A percentile compares a stretch with the other conserved stretches of the same genome.
phyloP scores from a whole-genome alignment of 1,140 invertebrate genomes.

The Neodiprion lecontei region DNA sequence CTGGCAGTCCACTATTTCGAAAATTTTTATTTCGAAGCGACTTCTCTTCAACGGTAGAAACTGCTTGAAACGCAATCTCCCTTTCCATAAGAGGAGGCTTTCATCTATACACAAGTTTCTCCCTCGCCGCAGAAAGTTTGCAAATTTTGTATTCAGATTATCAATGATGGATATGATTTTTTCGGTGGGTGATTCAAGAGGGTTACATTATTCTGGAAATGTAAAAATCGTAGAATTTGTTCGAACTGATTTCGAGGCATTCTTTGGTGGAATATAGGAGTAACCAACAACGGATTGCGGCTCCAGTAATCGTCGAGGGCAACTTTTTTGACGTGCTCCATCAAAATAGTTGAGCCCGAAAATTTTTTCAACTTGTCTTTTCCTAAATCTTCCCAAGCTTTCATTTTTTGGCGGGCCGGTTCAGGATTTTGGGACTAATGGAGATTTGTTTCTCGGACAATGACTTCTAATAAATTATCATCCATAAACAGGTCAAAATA shows the following conservation, averaged over 20 bases:
- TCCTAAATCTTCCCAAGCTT: too few species aligned
- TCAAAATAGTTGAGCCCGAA: too few species aligned
- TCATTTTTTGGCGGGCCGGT: too few species aligned
- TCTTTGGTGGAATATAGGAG: conserved; percentile 9
- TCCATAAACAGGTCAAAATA: too few species aligned
- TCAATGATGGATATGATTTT: not conserved
- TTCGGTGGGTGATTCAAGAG: too few species aligned
- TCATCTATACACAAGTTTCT: conserved; percentile 29
- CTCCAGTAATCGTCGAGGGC: conserved; percentile 38
- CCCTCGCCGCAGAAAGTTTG: conserved; percentile 28
- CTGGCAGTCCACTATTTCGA: conserved; percentile 34
- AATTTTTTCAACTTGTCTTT: too few species aligned
- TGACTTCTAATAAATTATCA: too few species aligned
- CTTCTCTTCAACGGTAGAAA: conserved; percentile 39
- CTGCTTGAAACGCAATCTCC: conserved; percentile 37
- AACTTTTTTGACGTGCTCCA: conserved; percentile 15
- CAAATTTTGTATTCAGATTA: conserved; percentile 29
- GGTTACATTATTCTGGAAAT: too few species aligned
- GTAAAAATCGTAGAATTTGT: too few species aligned
- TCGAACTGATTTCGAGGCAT: conserved; percentile 34
- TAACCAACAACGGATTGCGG: not conserved
- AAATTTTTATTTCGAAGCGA: conserved; percentile 9
- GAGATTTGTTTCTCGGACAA: too few species aligned
- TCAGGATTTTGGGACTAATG: too few species aligned
- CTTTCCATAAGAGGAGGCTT: conserved; percentile 29